Conservation (phyloP, 2,888 invertebrate genomes). For the Sphinx pinastri region DNA sequence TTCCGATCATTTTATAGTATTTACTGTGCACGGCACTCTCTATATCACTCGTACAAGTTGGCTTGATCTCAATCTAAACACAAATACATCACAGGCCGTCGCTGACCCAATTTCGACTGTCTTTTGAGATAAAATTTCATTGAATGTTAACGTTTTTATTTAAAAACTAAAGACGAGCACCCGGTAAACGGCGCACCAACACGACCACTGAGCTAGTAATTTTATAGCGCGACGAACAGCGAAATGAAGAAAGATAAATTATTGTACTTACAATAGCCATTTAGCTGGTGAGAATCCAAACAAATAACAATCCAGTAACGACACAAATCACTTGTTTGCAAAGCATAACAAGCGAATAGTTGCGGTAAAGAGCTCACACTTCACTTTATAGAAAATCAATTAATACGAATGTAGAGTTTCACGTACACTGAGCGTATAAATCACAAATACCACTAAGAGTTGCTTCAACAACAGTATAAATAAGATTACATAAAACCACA, state of each 20-base stretch:
- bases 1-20: slow-evolving; percentile 28
- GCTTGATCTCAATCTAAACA: slow-evolving; percentile 41
- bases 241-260: slow-evolving; percentile 17
- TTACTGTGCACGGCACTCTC: slow-evolving; percentile 10
- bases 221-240: background rate
- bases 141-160: slow-evolving; percentile 22
- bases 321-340: slow-evolving; percentile 71
- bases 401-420: slow-evolving; percentile 55
- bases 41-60: slow-evolving; percentile 30
- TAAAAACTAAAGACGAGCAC: slow-evolving; percentile 23
- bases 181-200: slow-evolving; percentile 1
- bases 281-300: slow-evolving; percentile 66
- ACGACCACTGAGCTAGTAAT: slow-evolving; percentile 9
- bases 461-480: slow-evolving; percentile 65
- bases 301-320: slow-evolving; percentile 70
- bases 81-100: slow-evolving; percentile 37
- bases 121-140: slow-evolving; percentile 35
- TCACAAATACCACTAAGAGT: slow-evolving; percentile 60
- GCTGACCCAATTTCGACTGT: slow-evolving; percentile 43
- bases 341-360: slow-evolving; percentile 61
- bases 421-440: slow-evolving; percentile 51
- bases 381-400: slow-evolving; percentile 61
- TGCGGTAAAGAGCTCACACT: slow-evolving; percentile 50
- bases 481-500: slow-evolving; percentile 81
- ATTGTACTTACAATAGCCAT: slow-evolving; percentile 72